Evolutionary conservation across 30 jellyfish, hydroid and myxozoan genomes (phyloP).

Genomic region (Cassiopea andromeda): DNA sequence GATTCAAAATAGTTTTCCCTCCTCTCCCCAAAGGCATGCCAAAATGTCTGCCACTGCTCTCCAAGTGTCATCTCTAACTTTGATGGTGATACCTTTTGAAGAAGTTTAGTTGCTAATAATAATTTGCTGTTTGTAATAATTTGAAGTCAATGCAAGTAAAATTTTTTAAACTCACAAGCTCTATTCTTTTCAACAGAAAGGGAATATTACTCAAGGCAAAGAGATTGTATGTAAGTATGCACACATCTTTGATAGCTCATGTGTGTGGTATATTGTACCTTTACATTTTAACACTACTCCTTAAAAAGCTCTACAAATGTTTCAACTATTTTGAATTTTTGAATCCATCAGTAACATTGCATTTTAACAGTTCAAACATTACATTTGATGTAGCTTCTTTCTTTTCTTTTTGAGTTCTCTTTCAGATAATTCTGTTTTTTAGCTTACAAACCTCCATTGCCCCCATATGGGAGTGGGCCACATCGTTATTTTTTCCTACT

Average conservation of each 20-base stretch:
- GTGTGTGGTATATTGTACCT: neutral
- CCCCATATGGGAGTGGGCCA: constrained; percentile 79
- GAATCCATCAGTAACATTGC: neutral
- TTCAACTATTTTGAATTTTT: neutral
- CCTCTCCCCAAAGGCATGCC: too few species aligned
- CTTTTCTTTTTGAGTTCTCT: neutral
- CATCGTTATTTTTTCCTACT: constrained; percentile 86
- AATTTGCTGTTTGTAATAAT: too few species aligned
- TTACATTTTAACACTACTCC: neutral
- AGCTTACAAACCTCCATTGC: constrained; percentile 88
- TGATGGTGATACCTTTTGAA: too few species aligned
- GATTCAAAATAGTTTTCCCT: too few species aligned
- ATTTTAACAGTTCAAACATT: neutral
- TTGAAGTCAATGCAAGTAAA: too few species aligned
- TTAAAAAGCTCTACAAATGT: too few species aligned
- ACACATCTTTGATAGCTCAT: too few species aligned
- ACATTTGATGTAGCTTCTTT: too few species aligned
- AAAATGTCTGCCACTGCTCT: too few species aligned
- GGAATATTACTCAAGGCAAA: constrained; percentile 48
- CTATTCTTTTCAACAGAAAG: constrained; percentile 33
- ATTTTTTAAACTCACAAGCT: neutral
- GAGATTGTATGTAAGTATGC: constrained; percentile 42
- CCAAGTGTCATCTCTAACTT: too few species aligned
- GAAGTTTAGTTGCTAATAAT: too few species aligned
- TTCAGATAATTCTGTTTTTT: neutral